Evolutionary conservation across 2,888 invertebrate species (phyloP), one percentile per base, ranked within the genome.

Genomic region (Pristionchus japonicus): DNA sequence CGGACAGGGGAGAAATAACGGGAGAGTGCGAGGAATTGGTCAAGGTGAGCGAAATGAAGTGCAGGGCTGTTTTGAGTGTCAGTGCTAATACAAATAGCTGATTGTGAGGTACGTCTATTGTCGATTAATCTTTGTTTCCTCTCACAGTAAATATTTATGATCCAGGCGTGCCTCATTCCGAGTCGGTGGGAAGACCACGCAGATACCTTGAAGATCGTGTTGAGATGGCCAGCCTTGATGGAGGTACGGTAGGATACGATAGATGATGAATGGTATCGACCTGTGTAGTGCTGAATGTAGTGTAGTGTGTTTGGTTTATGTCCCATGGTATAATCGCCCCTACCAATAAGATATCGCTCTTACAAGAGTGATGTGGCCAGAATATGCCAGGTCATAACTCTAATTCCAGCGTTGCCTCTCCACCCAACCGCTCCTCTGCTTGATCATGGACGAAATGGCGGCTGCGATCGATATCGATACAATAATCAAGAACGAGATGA

Each of bases 381-480:
- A 43, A 43, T 43, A 6, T 11, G 11, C 43, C 43, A 43, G 6
- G 7, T 43, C 11, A 11, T 9, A 43, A 9, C 11, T 43, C 64
- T 20, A 15, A 64, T 74, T 77, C 11, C 77, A 77, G 77, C 40
- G 77, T 9, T 77, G 77, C 20, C 77, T 77, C 43, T 23, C 77
- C 43, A 47, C 43, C 15, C 77, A 47, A 3, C 82, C 82, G 1
- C 52, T 83, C 34, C 82, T 83, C 37, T 49, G 52, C 52, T 40
- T 52, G 17, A 49, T 83, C 34, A 83, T 83, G 82, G 82, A 83
- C n/a, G 82, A 83, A 31, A 52, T 52, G 49, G 82, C 82, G 1
- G 52, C 52, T 34, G 27, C 82, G 49, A 83, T 83, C 52, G 82
- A 83, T 83, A 83, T 83, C 31, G 82, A 83, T 83, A 34, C 52